Base-by-base conservation (phyloP, 2,888 invertebrate species). In the Tyria jacobaeae region DNA sequence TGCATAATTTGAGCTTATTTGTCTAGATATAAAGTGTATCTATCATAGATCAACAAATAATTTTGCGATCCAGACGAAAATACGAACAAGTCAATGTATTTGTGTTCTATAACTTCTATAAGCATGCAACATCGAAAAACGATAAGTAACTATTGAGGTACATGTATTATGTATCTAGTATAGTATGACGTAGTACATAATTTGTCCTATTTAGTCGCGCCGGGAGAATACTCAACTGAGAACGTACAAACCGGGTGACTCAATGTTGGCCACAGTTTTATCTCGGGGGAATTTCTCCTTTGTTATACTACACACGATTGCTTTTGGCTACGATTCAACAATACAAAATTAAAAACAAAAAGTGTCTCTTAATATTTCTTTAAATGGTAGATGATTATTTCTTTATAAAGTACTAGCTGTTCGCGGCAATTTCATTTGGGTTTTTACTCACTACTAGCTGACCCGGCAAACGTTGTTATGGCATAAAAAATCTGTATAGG, bases 281-380 rank as follows among this genome's bases (percentile, higher is more conserved):
- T 79, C 82, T 78, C 75, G 62, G 71, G 79, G 80, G 82, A 85
- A 84, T 85, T 83, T 85, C 81, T 84, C 82, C 82, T 83, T 86
- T 89, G 86, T 87, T 81, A 81, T 69, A 72, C 68, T 62, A n/a
- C n/a, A n/a, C n/a, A n/a, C 66, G 68, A 79, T 76, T 76, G 68
- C 73, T 81, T 80, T 86, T 89, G 89, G 89, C 88, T 74, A 66
- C 67, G 59, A 71, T 83, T 88, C 89, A 88, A 88, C 78, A 81
- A 79, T 84, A 67, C 48, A 57, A 57, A 62, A 60, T 65, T 68
- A 64, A 71, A 75, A 71, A 73, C 67, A 67, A 62, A 69, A 57
- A 72, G 62, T 71, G 62, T 71, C 52, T 66, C 66, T 56, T 58
- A 71, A 51, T 60, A 68, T 59, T 57, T 48, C 73, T 80, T 61